Evolutionary conservation across 23 tunicate species (phyloP).

Genomic region (Halocynthia aurantium): DNA sequence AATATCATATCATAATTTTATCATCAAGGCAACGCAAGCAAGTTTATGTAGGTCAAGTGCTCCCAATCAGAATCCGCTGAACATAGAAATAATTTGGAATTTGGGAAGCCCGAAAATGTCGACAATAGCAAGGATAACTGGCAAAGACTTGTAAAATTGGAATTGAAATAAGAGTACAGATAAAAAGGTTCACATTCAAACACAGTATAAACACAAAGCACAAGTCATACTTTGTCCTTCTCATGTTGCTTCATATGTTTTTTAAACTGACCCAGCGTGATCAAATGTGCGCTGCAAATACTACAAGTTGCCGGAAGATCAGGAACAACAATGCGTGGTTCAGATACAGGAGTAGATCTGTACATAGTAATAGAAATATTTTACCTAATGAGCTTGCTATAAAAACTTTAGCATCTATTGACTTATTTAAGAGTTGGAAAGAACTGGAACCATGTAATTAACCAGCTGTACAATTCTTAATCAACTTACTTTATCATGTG

Average conservation of each 20-base stretch:
- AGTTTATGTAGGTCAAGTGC: too few relatives aligned
- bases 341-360: slow-evolving; percentile 2
- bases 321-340: background rate
- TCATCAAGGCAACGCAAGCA: too few relatives aligned
- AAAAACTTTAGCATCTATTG: too few relatives aligned
- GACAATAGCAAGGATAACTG: too few relatives aligned
- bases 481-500: slow-evolving; percentile 24
- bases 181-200: background rate
- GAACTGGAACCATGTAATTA: too few relatives aligned
- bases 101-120: too few relatives aligned
- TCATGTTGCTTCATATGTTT: slow-evolving; percentile 72
- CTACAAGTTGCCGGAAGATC: slow-evolving; percentile 51
- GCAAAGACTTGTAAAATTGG: background rate
- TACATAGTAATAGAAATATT: background rate
- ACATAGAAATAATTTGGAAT: too few relatives aligned
- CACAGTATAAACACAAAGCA: background rate
- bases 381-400: too few relatives aligned
- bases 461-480: too few relatives aligned
- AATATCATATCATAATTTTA: too few relatives aligned
- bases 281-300: slow-evolving; percentile 36
- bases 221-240: slow-evolving; percentile 55
- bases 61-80: too few relatives aligned
- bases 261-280: slow-evolving; percentile 29
- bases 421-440: background rate
- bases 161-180: background rate